Evolutionary conservation across 2,888 invertebrate species (phyloP).

Genomic region (Euplagia quadripunctaria): DNA sequence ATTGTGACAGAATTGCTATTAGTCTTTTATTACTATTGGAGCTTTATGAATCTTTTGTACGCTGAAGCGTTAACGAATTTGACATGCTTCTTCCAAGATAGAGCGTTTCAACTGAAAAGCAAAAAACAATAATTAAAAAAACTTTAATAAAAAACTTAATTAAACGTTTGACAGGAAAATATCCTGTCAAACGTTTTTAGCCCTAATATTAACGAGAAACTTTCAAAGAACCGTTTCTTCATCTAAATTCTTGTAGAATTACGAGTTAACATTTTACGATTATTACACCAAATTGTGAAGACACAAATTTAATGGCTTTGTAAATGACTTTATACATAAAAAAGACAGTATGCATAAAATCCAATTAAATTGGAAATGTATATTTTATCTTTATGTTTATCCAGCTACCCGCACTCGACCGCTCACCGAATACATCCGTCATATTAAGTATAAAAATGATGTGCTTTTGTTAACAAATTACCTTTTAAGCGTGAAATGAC

Average conservation of each 20-base stretch:
- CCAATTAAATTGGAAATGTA: slow-evolving; percentile 17
- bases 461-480: slow-evolving; percentile 15
- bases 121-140: not conserved
- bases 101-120: not conserved
- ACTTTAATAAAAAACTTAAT: too few relatives aligned
- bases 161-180: too few relatives aligned
- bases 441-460: slow-evolving; percentile 5
- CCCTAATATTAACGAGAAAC: slow-evolving; percentile 7
- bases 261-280: slow-evolving; percentile 37
- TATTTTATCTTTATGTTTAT: slow-evolving; percentile 12
- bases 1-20: too few relatives aligned
- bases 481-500: not conserved
- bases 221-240: slow-evolving; percentile 27
- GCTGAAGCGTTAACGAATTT: not conserved
- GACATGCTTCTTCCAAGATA: not conserved
- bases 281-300: slow-evolving; percentile 33
- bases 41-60: too few relatives aligned
- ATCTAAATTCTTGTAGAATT: slow-evolving; percentile 21
- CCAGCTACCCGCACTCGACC: slow-evolving; percentile 1
- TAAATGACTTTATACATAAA: slow-evolving; percentile 36
- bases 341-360: slow-evolving; percentile 26
- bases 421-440: not conserved
- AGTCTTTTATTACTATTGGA: too few relatives aligned
- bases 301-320: slow-evolving; percentile 36
- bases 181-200: not conserved